phyloP scores from a whole-genome alignment of 2,113 vertebrate genomes.

The Tragelaphus imberbis region DNA sequence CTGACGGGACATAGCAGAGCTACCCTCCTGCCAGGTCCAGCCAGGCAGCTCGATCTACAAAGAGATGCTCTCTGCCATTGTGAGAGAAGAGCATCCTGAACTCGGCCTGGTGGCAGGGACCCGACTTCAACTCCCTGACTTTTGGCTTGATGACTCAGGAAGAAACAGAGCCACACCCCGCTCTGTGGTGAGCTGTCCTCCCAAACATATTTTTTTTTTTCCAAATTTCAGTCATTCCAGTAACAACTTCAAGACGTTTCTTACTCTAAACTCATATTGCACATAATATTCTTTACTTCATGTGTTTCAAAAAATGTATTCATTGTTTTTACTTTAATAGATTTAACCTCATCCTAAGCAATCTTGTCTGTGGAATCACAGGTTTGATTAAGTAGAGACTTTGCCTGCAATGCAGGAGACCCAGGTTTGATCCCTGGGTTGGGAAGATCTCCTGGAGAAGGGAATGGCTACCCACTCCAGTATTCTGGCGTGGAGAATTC shows the following conservation, averaged over 20 bases:
- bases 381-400: neutral
- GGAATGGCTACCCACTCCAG: neutral
- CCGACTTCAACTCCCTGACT: neutral
- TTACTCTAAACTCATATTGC: neutral
- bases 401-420: neutral
- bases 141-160: constrained; percentile 55
- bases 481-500: neutral
- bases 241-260: neutral
- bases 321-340: neutral
- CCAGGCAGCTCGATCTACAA: neutral
- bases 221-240: constrained; percentile 46
- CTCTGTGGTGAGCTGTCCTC: constrained; percentile 20
- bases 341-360: neutral
- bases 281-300: neutral
- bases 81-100: neutral
- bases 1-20: rapidly evolving
- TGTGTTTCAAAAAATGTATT: neutral
- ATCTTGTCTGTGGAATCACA: neutral
- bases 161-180: constrained; percentile 49
- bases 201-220: neutral
- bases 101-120: neutral
- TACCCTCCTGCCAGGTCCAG: neutral
- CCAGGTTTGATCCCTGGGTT: neutral
- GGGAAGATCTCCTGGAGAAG: neutral
- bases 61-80: neutral